Evolutionary conservation across 1,140 invertebrate genomes (phyloP).

Genomic region (Atta texana): DNA sequence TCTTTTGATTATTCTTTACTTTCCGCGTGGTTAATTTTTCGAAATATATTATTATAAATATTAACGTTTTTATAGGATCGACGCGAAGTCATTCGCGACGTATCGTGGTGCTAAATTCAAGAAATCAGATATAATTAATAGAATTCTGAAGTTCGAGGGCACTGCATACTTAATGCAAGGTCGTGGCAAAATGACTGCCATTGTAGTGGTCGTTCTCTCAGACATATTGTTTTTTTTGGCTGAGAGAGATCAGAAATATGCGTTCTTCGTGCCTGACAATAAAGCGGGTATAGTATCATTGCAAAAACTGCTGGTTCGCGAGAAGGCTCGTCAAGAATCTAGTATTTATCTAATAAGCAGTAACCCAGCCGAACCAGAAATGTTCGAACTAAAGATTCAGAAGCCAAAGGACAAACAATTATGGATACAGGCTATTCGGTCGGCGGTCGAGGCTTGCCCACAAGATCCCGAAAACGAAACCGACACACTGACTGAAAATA

Average conservation of each 20-base stretch:
- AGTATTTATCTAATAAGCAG: slow-evolving; percentile 96
- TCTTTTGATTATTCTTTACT: not conserved
- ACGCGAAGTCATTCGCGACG: slow-evolving; percentile 95
- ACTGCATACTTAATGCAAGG: slow-evolving; percentile 94
- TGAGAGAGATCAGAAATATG: slow-evolving; percentile 93
- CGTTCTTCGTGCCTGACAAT: slow-evolving; percentile 95
- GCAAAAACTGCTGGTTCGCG: slow-evolving; percentile 95
- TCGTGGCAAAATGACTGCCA: slow-evolving; percentile 92
- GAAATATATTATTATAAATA: not conserved
- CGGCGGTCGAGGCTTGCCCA: slow-evolving; percentile 91
- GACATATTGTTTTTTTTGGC: slow-evolving; percentile 96
- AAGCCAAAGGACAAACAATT: slow-evolving; percentile 94
- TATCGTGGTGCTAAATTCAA: slow-evolving; percentile 96
- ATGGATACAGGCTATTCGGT: slow-evolving; percentile 94
- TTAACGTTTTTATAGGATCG: slow-evolving; percentile 88
- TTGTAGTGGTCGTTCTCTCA: slow-evolving; percentile 95
- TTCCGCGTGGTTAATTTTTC: not conserved
- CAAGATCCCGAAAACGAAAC: slow-evolving; percentile 88
- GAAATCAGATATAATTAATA: slow-evolving; percentile 96
- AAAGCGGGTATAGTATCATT: slow-evolving; percentile 96
- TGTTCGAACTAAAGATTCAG: slow-evolving; percentile 97
- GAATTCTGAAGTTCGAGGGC: slow-evolving; percentile 95
- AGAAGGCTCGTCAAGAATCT: slow-evolving; percentile 96
- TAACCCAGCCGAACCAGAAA: slow-evolving; percentile 95
- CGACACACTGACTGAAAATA: slow-evolving; percentile 87